Evolutionary conservation across 2,888 invertebrate species (phyloP).

Genomic region (Azorinus chamasolen): DNA sequence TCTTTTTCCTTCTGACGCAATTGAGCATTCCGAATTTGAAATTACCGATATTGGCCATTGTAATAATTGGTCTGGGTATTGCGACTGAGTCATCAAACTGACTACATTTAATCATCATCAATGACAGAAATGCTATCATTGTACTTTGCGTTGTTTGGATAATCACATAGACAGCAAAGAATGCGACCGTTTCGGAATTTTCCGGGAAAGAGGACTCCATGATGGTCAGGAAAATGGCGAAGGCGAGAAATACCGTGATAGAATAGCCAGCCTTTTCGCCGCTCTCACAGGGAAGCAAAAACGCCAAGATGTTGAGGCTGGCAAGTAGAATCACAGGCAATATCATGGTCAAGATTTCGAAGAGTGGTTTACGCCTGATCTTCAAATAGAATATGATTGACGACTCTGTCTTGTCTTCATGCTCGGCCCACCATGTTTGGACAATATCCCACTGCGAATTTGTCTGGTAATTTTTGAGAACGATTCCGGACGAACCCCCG

Average conservation of each 20-base stretch:
- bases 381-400: conserved; percentile 63
- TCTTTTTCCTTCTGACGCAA: too few relatives aligned
- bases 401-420: conserved; percentile 28
- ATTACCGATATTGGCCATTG: too few relatives aligned
- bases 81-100: too few relatives aligned
- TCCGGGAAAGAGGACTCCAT: conserved; percentile 64
- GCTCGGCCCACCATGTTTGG: too few relatives aligned
- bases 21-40: too few relatives aligned
- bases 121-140: background rate
- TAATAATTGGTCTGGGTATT: too few relatives aligned
- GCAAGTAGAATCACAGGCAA: conserved; percentile 68
- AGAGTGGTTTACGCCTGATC: conserved; percentile 63
- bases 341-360: conserved; percentile 66
- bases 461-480: too few relatives aligned
- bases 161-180: conserved; percentile 33
- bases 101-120: background rate
- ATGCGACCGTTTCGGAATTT: conserved; percentile 65
- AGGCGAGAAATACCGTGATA: conserved; percentile 67
- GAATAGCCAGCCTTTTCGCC: conserved; percentile 68
- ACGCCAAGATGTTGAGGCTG: conserved; percentile 66
- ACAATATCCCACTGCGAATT: too few relatives aligned
- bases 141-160: conserved; percentile 16
- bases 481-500: too few relatives aligned
- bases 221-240: conserved; percentile 69
- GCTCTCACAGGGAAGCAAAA: conserved; percentile 67